Base-by-base conservation (phyloP, 2,888 invertebrate genomes). In the Mesoligia furuncula region DNA sequence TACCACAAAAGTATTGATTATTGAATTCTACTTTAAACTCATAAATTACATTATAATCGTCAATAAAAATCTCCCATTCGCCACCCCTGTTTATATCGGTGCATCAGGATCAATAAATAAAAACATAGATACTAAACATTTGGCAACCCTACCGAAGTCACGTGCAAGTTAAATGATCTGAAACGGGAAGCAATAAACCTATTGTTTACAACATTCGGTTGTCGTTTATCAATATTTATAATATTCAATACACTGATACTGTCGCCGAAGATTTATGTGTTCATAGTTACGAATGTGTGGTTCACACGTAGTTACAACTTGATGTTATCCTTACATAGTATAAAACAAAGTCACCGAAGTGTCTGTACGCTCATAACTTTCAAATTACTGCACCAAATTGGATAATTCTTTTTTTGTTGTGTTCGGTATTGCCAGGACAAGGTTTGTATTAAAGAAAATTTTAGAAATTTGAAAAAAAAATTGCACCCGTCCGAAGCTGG, bases 101-200 rank as follows among this genome's bases (percentile, higher is more conserved):
- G 75, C 74, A 89, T 85, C 75, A 39, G 65, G 82, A 82, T 81
- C 86, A 89, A 94, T 93, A 93, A 93, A 94, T 92, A 92, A 91
- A 91, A 62, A 39, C 79, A 92, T 91, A 90, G 82, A 91, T 90
- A 91, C 90, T 91, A 92, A 93, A 93, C 93, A 93, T 93, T 92
- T 90, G 89, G 92, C 94, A 94, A 93, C 94, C 95, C 95, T 93
- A 93, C 91, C 91, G 87, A 85, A 90, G 87, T 93, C 95, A 95
- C 95, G 95, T 95, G 95, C 94, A 91, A 90, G 94, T 93, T 93
- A 94, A 95, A 95, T 95, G 95, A 94, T 92, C 93, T 90, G 93
- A 91, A 92, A 95, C 94, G 92, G 95, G 95, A 95, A 95, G 95
- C 93, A 93, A 95, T 95, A 95, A 95, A 94, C 90, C 93, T 93